Percentiles rank a stretch among this genome's conserved stretches.
phyloP scores from a whole-genome alignment of 2,797 vertebrate species.

The Muraenolepis orangiensis region DNA sequence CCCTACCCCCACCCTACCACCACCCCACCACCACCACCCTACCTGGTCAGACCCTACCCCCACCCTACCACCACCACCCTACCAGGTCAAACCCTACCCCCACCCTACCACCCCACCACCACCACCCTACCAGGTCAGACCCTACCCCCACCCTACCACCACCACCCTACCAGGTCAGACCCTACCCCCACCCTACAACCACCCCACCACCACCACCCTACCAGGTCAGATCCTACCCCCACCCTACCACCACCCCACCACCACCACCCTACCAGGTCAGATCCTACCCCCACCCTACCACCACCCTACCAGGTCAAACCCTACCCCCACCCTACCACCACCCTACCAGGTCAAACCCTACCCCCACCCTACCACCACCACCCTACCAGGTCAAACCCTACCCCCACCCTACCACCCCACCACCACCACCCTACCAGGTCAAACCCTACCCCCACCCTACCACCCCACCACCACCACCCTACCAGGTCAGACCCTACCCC shows the following conservation, averaged over 20 bases:
- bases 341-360: slow-evolving; percentile 89
- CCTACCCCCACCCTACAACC: too few relatives aligned
- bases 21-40: slow-evolving; percentile 92
- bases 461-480: slow-evolving; percentile 92
- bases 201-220: slow-evolving; percentile 94
- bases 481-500: slow-evolving; percentile 91
- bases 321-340: slow-evolving; percentile 97
- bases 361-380: too few relatives aligned
- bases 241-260: too few relatives aligned
- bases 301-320: slow-evolving; percentile 91
- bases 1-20: too few relatives aligned
- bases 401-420: too few relatives aligned
- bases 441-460: too few relatives aligned
- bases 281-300: too few relatives aligned
- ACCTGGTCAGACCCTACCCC: slow-evolving; percentile 91
- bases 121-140: slow-evolving; percentile 92
- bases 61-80: slow-evolving; percentile 92
- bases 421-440: slow-evolving; percentile 96
- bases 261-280: slow-evolving; percentile 93
- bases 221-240: slow-evolving; percentile 89
- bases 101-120: too few relatives aligned
- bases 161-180: slow-evolving; percentile 92
- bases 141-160: too few relatives aligned
- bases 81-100: slow-evolving; percentile 91
- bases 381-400: slow-evolving; percentile 89